Evolutionary conservation across 2,797 vertebrate genomes (phyloP).

Genomic region (Hippopotamyrus pictus): DNA sequence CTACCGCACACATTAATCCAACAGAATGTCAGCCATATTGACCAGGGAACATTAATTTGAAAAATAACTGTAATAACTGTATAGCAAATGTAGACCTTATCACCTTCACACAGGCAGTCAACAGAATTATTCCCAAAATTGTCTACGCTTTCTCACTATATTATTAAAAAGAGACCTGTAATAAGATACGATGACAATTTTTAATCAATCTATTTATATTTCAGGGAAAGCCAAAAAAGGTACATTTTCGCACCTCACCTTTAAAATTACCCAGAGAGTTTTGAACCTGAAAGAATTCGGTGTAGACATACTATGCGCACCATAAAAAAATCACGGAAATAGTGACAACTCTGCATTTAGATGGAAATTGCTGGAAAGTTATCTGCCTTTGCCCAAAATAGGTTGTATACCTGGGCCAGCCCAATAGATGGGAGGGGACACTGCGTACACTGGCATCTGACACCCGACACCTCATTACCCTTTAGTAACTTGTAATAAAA

Average conservation of each 20-base stretch:
- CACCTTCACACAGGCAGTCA: slow-evolving; percentile 30
- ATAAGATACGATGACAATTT: not conserved
- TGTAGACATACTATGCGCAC: not conserved
- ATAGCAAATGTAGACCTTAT: slow-evolving; percentile 32
- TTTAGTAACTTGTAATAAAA: not conserved
- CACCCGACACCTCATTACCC: not conserved
- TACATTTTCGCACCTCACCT: not conserved
- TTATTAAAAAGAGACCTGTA: not conserved
- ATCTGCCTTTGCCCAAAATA: not conserved
- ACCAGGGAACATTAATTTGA: slow-evolving; percentile 38
- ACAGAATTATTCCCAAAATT: slow-evolving; percentile 24
- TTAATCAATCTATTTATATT: slow-evolving; percentile 1
- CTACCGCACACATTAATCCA: slow-evolving; percentile 37
- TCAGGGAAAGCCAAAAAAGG: not conserved
- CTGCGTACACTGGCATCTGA: not conserved
- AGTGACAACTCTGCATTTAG: not conserved
- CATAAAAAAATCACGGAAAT: not conserved
- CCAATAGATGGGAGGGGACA: not conserved
- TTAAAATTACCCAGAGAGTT: not conserved
- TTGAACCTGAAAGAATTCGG: not conserved
- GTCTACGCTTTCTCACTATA: not conserved
- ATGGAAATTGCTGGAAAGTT: not conserved
- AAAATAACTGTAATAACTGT: slow-evolving; percentile 44
- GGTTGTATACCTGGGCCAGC: not conserved
- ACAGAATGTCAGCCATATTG: slow-evolving; percentile 39